A percentile compares a stretch with the other conserved stretches of the same genome.
Evolutionary conservation across 2,888 invertebrate species (phyloP).

Genomic region (Drosophila siamana): DNA sequence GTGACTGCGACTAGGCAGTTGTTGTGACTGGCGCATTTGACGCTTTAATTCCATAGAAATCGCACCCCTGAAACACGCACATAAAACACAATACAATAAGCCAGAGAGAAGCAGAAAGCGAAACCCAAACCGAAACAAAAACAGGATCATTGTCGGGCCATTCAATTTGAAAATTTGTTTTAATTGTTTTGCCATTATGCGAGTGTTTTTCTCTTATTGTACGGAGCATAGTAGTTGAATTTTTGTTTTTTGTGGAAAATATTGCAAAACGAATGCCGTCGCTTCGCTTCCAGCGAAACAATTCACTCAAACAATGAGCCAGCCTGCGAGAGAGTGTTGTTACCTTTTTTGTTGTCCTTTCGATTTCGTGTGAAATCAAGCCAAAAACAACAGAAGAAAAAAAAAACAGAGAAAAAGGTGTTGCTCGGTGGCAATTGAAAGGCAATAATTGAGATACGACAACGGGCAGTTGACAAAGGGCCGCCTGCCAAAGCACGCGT

Average conservation of each 20-base stretch:
- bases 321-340: constrained; percentile 14
- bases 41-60: constrained; percentile 75
- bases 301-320: constrained; percentile 55
- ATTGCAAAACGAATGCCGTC: constrained; percentile 67
- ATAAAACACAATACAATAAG: constrained; percentile 5
- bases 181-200: constrained; percentile 72
- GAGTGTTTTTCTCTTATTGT: constrained; percentile 48
- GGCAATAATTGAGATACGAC: constrained; percentile 72
- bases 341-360: constrained; percentile 13
- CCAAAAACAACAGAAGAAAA: constrained; percentile 18
- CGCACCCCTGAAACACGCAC: constrained; percentile 48
- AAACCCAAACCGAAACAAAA: constrained; percentile 26
- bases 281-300: constrained; percentile 67
- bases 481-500: constrained; percentile 79
- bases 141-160: constrained; percentile 58
- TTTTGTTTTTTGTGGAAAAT: constrained; percentile 57
- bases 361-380: constrained; percentile 66
- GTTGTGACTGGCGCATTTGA: constrained; percentile 78
- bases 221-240: no score
- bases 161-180: constrained; percentile 74
- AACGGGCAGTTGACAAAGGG: constrained; percentile 58
- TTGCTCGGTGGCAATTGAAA: constrained; percentile 70
- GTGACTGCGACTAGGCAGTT: constrained; percentile 49
- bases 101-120: background rate
- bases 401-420: constrained; percentile 11